Conservation (phyloP, 2,888 invertebrate species). For the Timema podura region DNA sequence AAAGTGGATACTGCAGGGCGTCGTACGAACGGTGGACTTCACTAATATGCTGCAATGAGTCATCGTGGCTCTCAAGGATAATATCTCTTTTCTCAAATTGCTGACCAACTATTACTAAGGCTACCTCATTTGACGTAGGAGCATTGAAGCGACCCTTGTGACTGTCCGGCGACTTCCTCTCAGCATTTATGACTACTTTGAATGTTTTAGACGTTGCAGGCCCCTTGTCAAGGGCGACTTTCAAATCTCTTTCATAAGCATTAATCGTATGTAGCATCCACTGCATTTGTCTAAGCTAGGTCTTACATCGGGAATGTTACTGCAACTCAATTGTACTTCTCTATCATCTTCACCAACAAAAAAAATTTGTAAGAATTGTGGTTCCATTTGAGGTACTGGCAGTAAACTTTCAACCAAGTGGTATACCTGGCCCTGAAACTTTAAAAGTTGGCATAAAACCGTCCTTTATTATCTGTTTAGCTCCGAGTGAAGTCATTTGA, state of each 20-base stretch:
- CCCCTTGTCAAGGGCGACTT: not conserved
- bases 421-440: slow-evolving; percentile 32
- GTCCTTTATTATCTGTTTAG: slow-evolving; percentile 22
- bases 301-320: not conserved
- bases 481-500: slow-evolving; percentile 35
- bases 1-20: too few relatives aligned
- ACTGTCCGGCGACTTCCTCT: not conserved
- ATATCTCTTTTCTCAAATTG: slow-evolving; percentile 33
- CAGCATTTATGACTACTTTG: slow-evolving; percentile 13
- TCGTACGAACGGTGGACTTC: slow-evolving; percentile 30
- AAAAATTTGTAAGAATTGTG: slow-evolving; percentile 31
- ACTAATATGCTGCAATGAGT: slow-evolving; percentile 9
- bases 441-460: slow-evolving; percentile 27
- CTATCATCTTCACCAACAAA: slow-evolving; percentile 20
- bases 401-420: slow-evolving; percentile 27
- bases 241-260: slow-evolving; percentile 12
- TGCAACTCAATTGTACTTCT: slow-evolving; percentile 19
- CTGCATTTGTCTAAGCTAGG: not conserved
- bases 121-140: slow-evolving; percentile 26
- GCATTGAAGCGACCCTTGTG: slow-evolving; percentile 20
- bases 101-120: slow-evolving; percentile 14
- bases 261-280: not conserved
- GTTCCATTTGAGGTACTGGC: slow-evolving; percentile 19
- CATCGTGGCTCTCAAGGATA: slow-evolving; percentile 33
- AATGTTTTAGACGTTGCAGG: not conserved